Base-by-base conservation (phyloP, 2,888 invertebrate species). In the Crossocerus cetratus region DNA sequence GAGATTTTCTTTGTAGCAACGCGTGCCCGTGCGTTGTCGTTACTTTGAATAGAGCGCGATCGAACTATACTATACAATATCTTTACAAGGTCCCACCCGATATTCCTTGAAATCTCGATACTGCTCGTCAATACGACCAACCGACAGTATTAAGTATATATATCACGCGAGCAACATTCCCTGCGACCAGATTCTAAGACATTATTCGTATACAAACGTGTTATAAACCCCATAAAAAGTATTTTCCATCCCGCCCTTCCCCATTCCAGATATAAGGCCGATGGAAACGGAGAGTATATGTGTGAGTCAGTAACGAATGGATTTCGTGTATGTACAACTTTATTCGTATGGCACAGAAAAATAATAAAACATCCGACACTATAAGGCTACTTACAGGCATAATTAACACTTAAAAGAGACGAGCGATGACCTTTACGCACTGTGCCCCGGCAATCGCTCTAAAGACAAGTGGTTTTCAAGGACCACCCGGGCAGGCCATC, bases 301-400 rank as follows among this genome's bases (percentile, higher is more conserved):
- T 21, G 57, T 58, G 16, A 42, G 55, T 63, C 49, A 63, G 21
- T 43, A 74, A 49, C 16, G 61, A n/a, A n/a, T n/a, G n/a, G n/a
- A 77, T 61, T 61, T 53, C 42, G 69, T 71, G 68, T 81, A 79
- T 83, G 75, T 85, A 86, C 84, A 85, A 83, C 70, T 83, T 83
- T 75, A 82, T 82, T 84, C 76, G 72, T 86, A 87, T 86, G 87
- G 86, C 86, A 86, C 86, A 77, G 72, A 80, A 78, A 64, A 77
- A 74, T 73, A 78, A 72, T 78, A 81, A 82, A 80, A 77, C 63
- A 72, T 69, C 74, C 61, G 63, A 76, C 68, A 62, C 56, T 23
- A 21, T 70, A 42, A 49, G 44, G 21, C 21, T 75, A 65, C 63
- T 63, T 71, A 65, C 65, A 65, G 67, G 43, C 56, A 61, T 58